phyloP scores from a whole-genome alignment of 1,140 invertebrate genomes.

The Hestina assimilis region DNA sequence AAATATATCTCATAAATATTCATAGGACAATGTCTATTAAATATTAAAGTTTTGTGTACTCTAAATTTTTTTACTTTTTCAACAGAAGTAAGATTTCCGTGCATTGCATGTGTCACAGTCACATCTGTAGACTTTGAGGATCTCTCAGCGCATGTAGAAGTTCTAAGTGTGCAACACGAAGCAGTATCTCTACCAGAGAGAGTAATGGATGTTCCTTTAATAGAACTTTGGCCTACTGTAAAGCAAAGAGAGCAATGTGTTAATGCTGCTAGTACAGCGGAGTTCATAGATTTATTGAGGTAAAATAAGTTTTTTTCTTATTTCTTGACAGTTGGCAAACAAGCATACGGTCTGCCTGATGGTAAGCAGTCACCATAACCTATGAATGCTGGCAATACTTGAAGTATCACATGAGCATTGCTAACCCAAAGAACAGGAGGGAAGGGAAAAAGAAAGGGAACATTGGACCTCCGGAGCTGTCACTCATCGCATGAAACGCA shows the following conservation, averaged over 20 bases:
- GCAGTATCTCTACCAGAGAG: constrained; percentile 54
- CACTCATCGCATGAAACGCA: no score
- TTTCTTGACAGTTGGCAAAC: no score
- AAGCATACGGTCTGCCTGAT: no score
- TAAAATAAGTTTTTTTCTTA: constrained; percentile 30
- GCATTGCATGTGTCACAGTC: constrained; percentile 58
- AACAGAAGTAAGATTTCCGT: constrained; percentile 68
- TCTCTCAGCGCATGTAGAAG: constrained; percentile 55
- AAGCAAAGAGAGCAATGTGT: constrained; percentile 59
- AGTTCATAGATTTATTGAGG: constrained; percentile 69
- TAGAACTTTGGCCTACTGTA: constrained; percentile 64
- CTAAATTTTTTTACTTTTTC: neutral
- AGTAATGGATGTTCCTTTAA: constrained; percentile 57
- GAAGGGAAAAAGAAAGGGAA: no score
- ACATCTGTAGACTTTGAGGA: constrained; percentile 66
- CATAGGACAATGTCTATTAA: neutral
- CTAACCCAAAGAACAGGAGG: no score
- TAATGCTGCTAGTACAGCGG: constrained; percentile 60
- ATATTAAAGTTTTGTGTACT: neutral
- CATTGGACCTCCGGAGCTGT: no score
- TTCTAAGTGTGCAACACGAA: constrained; percentile 67
- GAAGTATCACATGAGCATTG: no score
- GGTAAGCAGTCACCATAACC: no score
- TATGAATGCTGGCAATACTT: no score
- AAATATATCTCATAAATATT: neutral